Evolutionary conservation across 2,888 invertebrate species (phyloP).

Genomic region (Neocrepidodera transversa): DNA sequence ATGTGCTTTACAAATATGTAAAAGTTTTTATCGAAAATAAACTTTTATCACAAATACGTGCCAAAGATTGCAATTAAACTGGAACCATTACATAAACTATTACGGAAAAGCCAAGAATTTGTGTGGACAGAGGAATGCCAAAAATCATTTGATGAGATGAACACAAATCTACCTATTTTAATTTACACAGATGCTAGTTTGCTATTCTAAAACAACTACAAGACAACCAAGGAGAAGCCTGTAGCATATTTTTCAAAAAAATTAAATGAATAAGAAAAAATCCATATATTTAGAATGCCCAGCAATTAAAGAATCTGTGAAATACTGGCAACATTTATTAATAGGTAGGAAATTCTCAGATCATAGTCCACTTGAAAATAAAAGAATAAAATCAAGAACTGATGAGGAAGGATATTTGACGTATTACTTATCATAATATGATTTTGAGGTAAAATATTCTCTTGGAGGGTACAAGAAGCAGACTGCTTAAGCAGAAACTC

Average conservation of each 20-base stretch:
- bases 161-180: neutral
- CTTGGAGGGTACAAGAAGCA: constrained; percentile 36
- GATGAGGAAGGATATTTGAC: constrained; percentile 40
- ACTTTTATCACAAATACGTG: no score
- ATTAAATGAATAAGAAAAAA: constrained; percentile 15
- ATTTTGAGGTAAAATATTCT: constrained; percentile 38
- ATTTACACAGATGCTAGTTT: neutral
- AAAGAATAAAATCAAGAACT: constrained; percentile 38
- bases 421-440: constrained; percentile 39
- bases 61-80: neutral
- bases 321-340: constrained; percentile 16
- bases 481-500: constrained; percentile 24
- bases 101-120: neutral
- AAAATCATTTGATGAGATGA: neutral
- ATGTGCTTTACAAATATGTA: no score
- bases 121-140: neutral
- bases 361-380: constrained; percentile 25
- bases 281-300: constrained; percentile 17
- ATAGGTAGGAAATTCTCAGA: constrained; percentile 25
- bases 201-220: neutral
- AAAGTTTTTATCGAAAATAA: no score
- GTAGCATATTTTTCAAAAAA: constrained; percentile 19
- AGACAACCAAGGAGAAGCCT: neutral
- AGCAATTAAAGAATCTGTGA: constrained; percentile 18
- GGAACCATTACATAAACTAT: constrained; percentile 1